Evolutionary conservation across 2,888 invertebrate species (phyloP).

Genomic region (Nyleta sp.): DNA sequence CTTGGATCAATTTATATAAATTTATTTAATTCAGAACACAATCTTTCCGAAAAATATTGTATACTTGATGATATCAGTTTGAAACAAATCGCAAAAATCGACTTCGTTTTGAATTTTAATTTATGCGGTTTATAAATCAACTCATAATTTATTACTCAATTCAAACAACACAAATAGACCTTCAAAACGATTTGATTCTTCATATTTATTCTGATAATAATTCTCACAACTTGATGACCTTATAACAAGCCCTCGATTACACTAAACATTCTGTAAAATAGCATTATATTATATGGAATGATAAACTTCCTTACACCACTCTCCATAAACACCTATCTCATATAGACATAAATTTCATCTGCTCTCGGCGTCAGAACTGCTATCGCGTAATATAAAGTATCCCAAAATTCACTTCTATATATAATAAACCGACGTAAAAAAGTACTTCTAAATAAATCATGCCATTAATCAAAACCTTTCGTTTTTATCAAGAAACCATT

Average conservation of each 20-base stretch:
- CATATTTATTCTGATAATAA: background rate
- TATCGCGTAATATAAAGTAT: conserved; percentile 19
- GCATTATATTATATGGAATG: conserved; percentile 8
- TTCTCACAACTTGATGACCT: background rate
- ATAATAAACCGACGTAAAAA: conserved; percentile 10
- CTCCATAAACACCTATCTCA: conserved; percentile 23
- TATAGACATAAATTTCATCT: conserved; percentile 29
- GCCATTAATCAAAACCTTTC: too few species aligned
- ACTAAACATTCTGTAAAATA: background rate
- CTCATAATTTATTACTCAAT: too few species aligned
- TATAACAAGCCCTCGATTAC: background rate
- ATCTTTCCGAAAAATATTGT: too few species aligned
- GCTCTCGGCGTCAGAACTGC: conserved; percentile 9
- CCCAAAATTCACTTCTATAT: conserved; percentile 9
- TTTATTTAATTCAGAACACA: too few species aligned
- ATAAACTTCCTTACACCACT: conserved; percentile 21
- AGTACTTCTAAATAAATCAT: background rate
- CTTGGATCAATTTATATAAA: too few species aligned
- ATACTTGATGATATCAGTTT: too few species aligned
- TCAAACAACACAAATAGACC: too few species aligned
- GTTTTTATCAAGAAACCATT: too few species aligned
- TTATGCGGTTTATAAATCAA: too few species aligned
- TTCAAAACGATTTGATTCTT: too few species aligned
- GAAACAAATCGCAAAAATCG: too few species aligned
- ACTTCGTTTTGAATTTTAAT: too few species aligned